These are phyloP conservation scores for Blennius ocellaris DNA, from an alignment of 2,113 vertebrate species.

Conservation along the genomic window DNA sequence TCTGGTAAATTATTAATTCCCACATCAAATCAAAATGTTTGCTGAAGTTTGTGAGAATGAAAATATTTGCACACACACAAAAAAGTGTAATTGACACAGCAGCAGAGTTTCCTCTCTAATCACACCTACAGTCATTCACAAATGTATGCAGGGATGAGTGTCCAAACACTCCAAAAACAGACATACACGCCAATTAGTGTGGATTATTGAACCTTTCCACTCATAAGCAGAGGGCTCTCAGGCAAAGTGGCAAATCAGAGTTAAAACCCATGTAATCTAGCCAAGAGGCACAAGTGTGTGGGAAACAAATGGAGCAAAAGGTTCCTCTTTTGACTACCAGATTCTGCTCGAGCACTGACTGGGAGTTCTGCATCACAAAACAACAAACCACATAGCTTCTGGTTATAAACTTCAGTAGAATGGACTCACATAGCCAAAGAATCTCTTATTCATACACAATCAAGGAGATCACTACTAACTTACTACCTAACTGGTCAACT, in stretches of 20 bases:
- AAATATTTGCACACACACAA: neutral
- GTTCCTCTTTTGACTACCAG: conserved; percentile 30
- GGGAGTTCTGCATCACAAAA: conserved; percentile 2
- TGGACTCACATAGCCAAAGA: neutral
- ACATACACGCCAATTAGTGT: conserved; percentile 4
- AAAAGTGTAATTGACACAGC: neutral
- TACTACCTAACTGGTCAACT: neutral
- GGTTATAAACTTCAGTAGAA: neutral
- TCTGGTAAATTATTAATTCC: neutral
- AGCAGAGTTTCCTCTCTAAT: conserved; percentile 16
- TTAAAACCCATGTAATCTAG: conserved; percentile 42
- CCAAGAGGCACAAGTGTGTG: conserved; percentile 25
- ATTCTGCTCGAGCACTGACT: conserved; percentile 1
- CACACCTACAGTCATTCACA: conserved; percentile 19
- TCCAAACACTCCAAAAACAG: conserved; percentile 18
- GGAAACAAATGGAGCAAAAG: conserved; percentile 45
- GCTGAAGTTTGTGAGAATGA: too few species aligned
- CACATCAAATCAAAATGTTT: neutral
- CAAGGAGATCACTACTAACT: too few species aligned
- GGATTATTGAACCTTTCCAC: conserved; percentile 50
- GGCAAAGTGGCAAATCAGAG: conserved; percentile 41
- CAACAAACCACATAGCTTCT: neutral
- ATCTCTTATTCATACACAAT: neutral
- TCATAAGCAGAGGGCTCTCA: conserved; percentile 47
- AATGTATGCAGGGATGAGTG: neutral